phyloP scores from a whole-genome alignment of 2,797 vertebrate genomes.

The Trichosurus vulpecula region DNA sequence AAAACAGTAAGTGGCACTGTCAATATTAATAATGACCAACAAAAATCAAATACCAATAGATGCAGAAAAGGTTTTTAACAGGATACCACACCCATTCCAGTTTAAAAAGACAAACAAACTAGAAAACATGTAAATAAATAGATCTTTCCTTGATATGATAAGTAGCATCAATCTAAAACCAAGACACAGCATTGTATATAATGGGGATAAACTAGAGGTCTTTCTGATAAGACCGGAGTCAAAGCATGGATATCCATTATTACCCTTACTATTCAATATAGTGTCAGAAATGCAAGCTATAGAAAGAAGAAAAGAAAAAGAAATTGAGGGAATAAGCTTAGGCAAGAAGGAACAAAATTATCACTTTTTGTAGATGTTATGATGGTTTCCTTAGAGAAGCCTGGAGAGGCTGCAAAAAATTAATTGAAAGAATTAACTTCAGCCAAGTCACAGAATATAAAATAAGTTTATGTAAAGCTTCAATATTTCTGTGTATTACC shows the following conservation, averaged over 20 bases:
- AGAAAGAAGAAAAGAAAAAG: background rate
- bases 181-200: background rate
- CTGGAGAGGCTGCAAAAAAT: background rate
- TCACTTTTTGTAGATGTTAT: background rate
- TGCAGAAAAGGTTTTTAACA: background rate
- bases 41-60: background rate
- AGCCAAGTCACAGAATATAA: background rate
- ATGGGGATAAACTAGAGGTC: background rate
- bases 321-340: background rate
- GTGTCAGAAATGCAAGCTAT: background rate
- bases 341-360: background rate
- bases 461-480: background rate
- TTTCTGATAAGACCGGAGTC: background rate
- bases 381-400: background rate
- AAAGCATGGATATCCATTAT: background rate
- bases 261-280: background rate
- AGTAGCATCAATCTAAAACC: background rate
- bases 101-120: background rate
- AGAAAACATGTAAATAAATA: background rate
- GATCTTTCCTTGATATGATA: background rate
- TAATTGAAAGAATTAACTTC: background rate
- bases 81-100: background rate
- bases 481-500: background rate
- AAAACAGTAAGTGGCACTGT: background rate
- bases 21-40: background rate